These are phyloP conservation scores for Whitmania pigra DNA, from an alignment of 1,140 invertebrate genomes.

Conservation along the genomic window DNA sequence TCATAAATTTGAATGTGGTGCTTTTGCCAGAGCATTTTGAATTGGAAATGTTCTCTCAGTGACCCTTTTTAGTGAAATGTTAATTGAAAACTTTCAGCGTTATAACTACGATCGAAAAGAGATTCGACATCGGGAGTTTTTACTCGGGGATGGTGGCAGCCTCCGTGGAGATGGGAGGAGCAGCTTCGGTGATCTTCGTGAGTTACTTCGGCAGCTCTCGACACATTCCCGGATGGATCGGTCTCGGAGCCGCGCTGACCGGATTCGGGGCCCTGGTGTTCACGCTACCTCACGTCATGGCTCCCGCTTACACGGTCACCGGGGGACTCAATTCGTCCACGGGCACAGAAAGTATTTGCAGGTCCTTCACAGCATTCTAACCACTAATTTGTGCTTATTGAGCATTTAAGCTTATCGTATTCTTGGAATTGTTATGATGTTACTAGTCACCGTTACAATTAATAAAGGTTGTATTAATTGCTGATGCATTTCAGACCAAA, in stretches of 20 bases:
- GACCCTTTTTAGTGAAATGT: neutral
- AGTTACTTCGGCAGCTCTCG: conserved; percentile 85
- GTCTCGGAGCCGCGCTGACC: conserved; percentile 73
- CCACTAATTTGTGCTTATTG: no score
- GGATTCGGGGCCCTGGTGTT: conserved; percentile 73
- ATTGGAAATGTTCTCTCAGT: no score
- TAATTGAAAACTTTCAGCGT: conserved; percentile 53
- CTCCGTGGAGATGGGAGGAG: conserved; percentile 87
- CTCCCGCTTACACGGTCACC: conserved; percentile 39
- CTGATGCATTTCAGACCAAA: no score
- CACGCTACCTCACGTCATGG: conserved; percentile 50
- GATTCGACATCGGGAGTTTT: conserved; percentile 85
- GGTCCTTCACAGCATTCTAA: neutral
- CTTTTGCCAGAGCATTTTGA: no score
- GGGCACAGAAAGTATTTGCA: conserved; percentile 11
- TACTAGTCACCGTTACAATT: no score
- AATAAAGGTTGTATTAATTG: no score
- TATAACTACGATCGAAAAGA: conserved; percentile 89
- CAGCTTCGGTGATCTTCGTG: conserved; percentile 83
- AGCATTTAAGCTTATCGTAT: no score
- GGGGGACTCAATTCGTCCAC: conserved; percentile 39
- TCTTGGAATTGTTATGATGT: no score
- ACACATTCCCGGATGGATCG: conserved; percentile 89
- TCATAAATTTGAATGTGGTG: no score
- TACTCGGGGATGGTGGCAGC: conserved; percentile 80